phyloP scores from a whole-genome alignment of 2,888 invertebrate genomes.

The Callyntrura guangdongensis region DNA sequence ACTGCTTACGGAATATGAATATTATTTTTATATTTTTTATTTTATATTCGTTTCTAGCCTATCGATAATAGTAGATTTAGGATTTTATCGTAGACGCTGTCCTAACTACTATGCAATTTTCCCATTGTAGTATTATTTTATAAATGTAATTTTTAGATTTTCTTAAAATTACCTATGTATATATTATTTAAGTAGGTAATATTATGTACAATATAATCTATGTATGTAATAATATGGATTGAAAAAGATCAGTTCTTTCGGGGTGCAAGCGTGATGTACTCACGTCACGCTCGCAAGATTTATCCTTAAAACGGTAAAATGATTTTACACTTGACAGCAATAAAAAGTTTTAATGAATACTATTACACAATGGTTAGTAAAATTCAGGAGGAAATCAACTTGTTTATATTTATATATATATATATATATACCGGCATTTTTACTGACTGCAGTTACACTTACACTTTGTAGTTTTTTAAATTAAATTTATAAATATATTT shows the following conservation, averaged over 20 bases:
- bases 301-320: slow-evolving; percentile 4
- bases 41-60: background rate
- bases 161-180: background rate
- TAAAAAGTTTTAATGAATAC: background rate
- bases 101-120: background rate
- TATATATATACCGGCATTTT: background rate
- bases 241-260: slow-evolving; percentile 78
- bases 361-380: background rate
- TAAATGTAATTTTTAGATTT: slow-evolving; percentile 6
- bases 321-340: background rate
- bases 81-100: background rate
- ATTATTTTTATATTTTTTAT: background rate
- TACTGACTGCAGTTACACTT: background rate
- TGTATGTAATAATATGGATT: slow-evolving; percentile 63
- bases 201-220: background rate
- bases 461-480: background rate
- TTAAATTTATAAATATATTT: background rate
- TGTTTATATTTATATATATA: too few relatives aligned
- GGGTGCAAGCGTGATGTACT: slow-evolving; percentile 52
- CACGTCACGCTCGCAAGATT: slow-evolving; percentile 32
- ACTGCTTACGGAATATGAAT: background rate
- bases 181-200: background rate
- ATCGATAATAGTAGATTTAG: background rate
- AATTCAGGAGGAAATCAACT: background rate
- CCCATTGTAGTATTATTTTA: background rate